Evolutionary conservation across 2,797 vertebrate genomes (phyloP), one percentile per base, ranked within the genome.

Genomic region (Neoniphon sammara): DNA sequence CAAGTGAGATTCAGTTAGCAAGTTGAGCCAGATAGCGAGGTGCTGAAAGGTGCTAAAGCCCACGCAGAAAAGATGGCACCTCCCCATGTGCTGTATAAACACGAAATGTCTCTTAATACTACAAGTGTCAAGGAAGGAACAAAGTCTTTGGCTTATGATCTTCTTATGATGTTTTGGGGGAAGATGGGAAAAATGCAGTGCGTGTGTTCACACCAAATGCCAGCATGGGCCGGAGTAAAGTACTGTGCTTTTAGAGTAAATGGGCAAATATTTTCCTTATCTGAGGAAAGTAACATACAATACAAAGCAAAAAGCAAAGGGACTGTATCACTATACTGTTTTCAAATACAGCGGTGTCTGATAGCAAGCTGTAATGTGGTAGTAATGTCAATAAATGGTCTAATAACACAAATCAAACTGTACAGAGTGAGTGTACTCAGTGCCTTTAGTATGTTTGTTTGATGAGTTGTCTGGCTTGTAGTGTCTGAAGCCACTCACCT

Each of bases 401-500:
- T 82, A 86, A 90, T 85, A 87, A 88, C 85, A 89, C 85, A 88
- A 90, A 84, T 90, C 75, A 85, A 73, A 83, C 85, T 65, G 85
- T 69, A 73, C 66, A 74, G 80, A 66, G 81, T 74, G 81, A 86
- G 79, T 85, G 83, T 86, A 77, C 89, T 83, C 89, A 88, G 80
- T 81, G 88, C 86, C 88, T 89, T 89, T 80, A 83, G 78, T 77
- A 65, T 90, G 89, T 92, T 92, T 93, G 87, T 92, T 92, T 91
- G 91, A 91, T 85, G 84, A 90, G 89, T 87, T 90, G 87, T 91
- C 84, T 91, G 86, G 79, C 88, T 91, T 92, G 90, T 89, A 92
- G 90, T 85, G 90, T 91, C 87, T 92, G 87, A 92, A 93, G 90
- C 91, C 88, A 89, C 89, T 91, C 88, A 89, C 91, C 88, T 91